Evolutionary conservation across 2,797 vertebrate genomes (phyloP), one percentile per base, ranked within the genome.

Genomic region (Otolemur crassicaudatus): DNA sequence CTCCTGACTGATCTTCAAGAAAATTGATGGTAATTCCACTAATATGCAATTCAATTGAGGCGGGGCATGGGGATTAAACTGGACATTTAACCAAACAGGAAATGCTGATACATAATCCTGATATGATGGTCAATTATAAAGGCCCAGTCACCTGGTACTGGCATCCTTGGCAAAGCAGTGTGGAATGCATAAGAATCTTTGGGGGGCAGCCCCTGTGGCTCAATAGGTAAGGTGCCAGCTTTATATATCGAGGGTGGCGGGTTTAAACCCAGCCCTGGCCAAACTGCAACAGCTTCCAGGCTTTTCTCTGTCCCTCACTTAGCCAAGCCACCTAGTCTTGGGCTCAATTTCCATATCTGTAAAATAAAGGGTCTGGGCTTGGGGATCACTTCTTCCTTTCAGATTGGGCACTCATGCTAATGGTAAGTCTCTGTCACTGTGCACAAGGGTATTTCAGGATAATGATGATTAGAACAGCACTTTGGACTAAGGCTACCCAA

Each of bases 1-100:
- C 69, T 73, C 69, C 58, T 84, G 58, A 27, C 27, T 58, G 86
- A 77, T 46, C 77, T 27, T 91, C 86, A 88, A 84, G 81, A 91
- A 91, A 80, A 86, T 25, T 31, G n/a, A 19, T 73, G 90, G 87
- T 75, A n/a, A 67, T 58, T 73, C 87, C 58, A 90, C 19, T 72
- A 16, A 82, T 37, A 65, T 11, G 17, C 37, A 43, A 69, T 61
- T 94, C 37, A n/a, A 0, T 40, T 69, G 25, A 23, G n/a, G 9
- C 25, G 6, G 27, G 27, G 11, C 2, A 6, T 1, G 1, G 0
- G 27, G 3, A 3, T 58, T 22, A n/a, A 56, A 90, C 9, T 40
- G 23, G 67, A 31, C 23, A 23, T 43, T 81, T 46, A 56, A 69
- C 31, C 61, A 16, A 67, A 49, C 9, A 53, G n/a, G 63, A 83